phyloP scores from a whole-genome alignment of 2,113 vertebrate species.

The Mastomys natalensis region DNA sequence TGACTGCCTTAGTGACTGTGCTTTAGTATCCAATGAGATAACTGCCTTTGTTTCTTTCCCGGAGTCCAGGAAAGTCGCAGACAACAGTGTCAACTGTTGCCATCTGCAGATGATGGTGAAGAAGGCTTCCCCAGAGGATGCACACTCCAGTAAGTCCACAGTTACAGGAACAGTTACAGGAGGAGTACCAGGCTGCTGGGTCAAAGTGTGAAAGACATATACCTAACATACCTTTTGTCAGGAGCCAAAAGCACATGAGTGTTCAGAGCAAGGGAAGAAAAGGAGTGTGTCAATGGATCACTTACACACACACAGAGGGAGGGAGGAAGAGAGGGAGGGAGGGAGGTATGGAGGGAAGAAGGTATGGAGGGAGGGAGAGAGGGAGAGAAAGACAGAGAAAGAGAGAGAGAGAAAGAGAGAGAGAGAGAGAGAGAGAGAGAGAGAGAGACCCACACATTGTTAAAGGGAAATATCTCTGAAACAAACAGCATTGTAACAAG shows the following conservation, averaged over 20 bases:
- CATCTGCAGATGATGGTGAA: background rate
- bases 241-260: accelerated
- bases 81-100: background rate
- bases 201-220: accelerated
- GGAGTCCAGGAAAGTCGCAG: background rate
- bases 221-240: background rate
- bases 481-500: background rate
- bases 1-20: background rate
- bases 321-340: too few relatives aligned
- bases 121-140: too few relatives aligned
- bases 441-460: background rate
- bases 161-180: accelerated
- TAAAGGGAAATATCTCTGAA: slow-evolving; percentile 24
- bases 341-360: too few relatives aligned
- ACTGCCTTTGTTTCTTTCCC: background rate
- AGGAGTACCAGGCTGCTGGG: background rate
- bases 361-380: too few relatives aligned
- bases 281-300: accelerated
- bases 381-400: too few relatives aligned
- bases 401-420: too few relatives aligned
- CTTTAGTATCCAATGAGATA: background rate
- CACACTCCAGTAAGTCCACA: accelerated
- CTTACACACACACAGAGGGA: background rate
- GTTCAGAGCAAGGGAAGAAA: background rate
- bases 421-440: too few relatives aligned